Percentiles rank a stretch among this genome's conserved stretches.
phyloP scores from a whole-genome alignment of 2,797 vertebrate species.

The Heliangelus exortis region DNA sequence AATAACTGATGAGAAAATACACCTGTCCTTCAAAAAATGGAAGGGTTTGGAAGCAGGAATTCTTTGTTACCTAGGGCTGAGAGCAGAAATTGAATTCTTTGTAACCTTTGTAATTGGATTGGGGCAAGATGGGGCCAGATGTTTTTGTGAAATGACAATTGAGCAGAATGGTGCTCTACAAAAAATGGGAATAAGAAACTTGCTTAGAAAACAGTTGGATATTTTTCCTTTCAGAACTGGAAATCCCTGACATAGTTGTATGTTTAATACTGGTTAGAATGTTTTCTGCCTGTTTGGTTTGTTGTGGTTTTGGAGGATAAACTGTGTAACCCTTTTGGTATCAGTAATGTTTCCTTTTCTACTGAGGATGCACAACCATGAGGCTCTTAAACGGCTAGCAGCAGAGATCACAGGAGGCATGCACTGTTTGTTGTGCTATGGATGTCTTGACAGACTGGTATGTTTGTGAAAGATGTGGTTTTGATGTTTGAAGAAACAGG shows the following conservation, averaged over 20 bases:
- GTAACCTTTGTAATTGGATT: not conserved
- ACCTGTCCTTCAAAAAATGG: not conserved
- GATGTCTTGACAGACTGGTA: conserved; percentile 2
- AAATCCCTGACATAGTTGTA: not conserved
- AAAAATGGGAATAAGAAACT: not conserved
- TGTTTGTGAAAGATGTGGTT: conserved; percentile 26
- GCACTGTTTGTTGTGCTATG: not conserved
- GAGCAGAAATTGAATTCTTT: not conserved
- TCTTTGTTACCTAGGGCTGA: not conserved
- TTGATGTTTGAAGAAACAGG: not conserved
- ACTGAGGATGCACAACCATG: not conserved
- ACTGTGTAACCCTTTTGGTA: not conserved
- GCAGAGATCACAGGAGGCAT: conserved; percentile 7
- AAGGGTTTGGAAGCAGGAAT: not conserved
- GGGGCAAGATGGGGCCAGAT: too few species aligned
- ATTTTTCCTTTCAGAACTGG: not conserved
- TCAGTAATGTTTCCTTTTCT: not conserved
- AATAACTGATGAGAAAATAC: conserved; percentile 21
- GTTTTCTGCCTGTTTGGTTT: not conserved
- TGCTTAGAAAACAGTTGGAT: not conserved
- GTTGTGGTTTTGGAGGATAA: not conserved
- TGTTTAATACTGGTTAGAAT: not conserved
- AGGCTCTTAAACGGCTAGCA: conserved; percentile 25
- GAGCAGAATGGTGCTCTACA: not conserved
- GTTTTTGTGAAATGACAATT: not conserved